Evolutionary conservation across 2,797 vertebrate species (phyloP).

Genomic region (Aldrovandia affinis): DNA sequence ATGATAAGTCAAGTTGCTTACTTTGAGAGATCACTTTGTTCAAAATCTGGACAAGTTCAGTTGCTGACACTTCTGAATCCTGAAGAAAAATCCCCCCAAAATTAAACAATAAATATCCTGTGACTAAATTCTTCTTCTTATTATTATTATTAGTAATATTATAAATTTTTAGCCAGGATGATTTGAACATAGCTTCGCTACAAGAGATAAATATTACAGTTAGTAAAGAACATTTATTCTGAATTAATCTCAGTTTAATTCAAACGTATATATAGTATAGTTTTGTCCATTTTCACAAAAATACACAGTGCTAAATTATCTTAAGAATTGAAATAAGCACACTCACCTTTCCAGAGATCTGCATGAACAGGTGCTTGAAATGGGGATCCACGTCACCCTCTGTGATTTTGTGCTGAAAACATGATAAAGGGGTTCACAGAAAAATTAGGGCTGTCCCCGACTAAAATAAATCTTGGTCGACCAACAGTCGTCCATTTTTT

Average conservation of each 20-base stretch:
- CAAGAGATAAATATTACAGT: no score
- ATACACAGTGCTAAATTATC: not conserved
- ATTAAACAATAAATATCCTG: not conserved
- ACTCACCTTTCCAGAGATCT: slow-evolving; percentile 85
- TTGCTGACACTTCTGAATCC: slow-evolving; percentile 86
- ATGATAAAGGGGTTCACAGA: not conserved
- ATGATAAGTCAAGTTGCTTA: slow-evolving; percentile 61
- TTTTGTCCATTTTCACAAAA: not conserved
- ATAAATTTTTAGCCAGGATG: no score
- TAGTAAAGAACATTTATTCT: no score
- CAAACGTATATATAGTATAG: no score
- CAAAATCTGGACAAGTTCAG: slow-evolving; percentile 82
- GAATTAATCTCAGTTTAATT: no score
- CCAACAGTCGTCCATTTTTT: no score
- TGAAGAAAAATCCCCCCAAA: slow-evolving; percentile 36
- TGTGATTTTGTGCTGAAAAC: slow-evolving; percentile 68
- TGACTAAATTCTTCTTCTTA: no score
- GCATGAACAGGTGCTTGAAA: slow-evolving; percentile 82
- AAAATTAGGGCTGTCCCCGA: no score
- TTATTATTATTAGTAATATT: no score
- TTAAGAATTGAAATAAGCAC: not conserved
- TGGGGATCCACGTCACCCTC: slow-evolving; percentile 82
- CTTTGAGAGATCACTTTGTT: slow-evolving; percentile 81
- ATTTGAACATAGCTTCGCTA: no score
- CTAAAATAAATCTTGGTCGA: no score